Conservation (phyloP, 1,140 invertebrate genomes). For the Drosophila nannoptera region DNA sequence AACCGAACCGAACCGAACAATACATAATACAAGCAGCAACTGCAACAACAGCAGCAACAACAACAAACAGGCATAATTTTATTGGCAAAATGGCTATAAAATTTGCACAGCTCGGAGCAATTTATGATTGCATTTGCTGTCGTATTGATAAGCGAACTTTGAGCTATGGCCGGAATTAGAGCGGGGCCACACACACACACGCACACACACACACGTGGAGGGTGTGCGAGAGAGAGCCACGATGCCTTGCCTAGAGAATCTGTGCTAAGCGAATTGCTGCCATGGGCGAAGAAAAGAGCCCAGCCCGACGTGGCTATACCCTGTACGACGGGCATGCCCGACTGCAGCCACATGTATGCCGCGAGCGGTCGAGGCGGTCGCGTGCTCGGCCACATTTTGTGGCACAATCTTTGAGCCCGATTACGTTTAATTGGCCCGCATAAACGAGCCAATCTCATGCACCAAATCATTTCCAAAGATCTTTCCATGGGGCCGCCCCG, state of each 20-base stretch:
- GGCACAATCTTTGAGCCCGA: too few species aligned
- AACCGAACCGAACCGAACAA: constrained; percentile 16
- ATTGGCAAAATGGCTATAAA: constrained; percentile 49
- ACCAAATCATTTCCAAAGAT: too few species aligned
- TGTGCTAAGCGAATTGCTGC: constrained; percentile 34
- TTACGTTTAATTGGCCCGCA: too few species aligned
- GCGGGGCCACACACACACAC: constrained; percentile 33
- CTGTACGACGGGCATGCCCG: not conserved
- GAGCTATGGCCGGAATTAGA: constrained; percentile 44
- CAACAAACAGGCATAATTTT: constrained; percentile 19
- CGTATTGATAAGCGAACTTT: constrained; percentile 50
- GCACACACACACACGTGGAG: not conserved
- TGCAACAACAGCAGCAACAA: constrained; percentile 21
- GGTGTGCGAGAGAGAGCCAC: not conserved
- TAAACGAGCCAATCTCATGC: too few species aligned
- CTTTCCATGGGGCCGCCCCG: too few species aligned
- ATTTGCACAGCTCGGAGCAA: constrained; percentile 49
- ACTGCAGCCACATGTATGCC: not conserved
- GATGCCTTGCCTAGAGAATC: constrained; percentile 12
- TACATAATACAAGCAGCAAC: constrained; percentile 7
- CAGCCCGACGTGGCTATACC: not conserved
- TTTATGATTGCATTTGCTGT: constrained; percentile 40
- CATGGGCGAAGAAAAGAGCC: not conserved
- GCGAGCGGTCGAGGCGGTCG: not conserved
- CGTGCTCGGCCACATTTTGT: too few species aligned